Conservation (phyloP, 2,888 invertebrate species). For the Drosophila kambysellisi region DNA sequence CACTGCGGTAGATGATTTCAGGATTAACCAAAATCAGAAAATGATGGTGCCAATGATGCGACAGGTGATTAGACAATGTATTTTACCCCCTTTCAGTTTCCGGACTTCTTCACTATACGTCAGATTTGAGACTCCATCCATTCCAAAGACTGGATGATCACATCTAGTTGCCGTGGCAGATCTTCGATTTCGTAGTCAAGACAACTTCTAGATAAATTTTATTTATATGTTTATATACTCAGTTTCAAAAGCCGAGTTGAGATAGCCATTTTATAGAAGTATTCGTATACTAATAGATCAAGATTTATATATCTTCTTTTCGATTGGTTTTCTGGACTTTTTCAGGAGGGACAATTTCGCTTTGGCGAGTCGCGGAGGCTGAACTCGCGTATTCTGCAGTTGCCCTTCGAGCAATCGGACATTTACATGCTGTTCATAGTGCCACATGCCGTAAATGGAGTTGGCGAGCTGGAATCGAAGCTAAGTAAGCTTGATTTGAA, state of each 20-base stretch:
- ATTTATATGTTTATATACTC: neutral
- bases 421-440: slow-evolving; percentile 91
- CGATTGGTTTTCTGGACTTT: neutral
- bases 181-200: neutral
- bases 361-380: slow-evolving; percentile 85
- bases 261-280: neutral
- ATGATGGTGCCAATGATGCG: slow-evolving; percentile 88
- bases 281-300: neutral
- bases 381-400: slow-evolving; percentile 88
- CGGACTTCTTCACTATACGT: too few species aligned
- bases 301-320: neutral
- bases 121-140: neutral
- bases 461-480: slow-evolving; percentile 87
- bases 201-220: neutral
- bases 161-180: neutral
- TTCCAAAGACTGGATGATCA: neutral
- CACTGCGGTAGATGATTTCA: slow-evolving; percentile 89
- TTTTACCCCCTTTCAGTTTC: too few species aligned
- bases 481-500: slow-evolving; percentile 87
- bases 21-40: slow-evolving; percentile 86
- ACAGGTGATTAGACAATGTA: slow-evolving; percentile 65
- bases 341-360: slow-evolving; percentile 83
- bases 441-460: slow-evolving; percentile 89
- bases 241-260: neutral
- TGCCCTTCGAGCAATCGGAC: slow-evolving; percentile 89